A percentile compares a stretch with the other conserved stretches of the same genome.
Evolutionary conservation across 2,888 invertebrate genomes (phyloP).

Genomic region (Nomada fucata): DNA sequence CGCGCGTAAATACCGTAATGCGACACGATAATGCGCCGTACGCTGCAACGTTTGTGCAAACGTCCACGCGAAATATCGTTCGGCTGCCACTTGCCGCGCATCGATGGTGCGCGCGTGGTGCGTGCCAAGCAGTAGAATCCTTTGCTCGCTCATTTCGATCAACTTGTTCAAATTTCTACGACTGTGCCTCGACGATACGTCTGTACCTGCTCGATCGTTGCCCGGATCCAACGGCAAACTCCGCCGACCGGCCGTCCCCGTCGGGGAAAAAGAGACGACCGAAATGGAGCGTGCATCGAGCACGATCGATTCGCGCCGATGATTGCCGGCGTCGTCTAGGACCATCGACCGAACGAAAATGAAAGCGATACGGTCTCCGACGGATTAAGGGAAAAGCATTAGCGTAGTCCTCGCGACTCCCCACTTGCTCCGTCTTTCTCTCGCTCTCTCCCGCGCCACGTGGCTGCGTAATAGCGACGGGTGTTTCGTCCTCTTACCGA

Average conservation of each 20-base stretch:
- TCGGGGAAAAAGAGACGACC: too few relatives aligned
- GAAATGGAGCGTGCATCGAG: too few relatives aligned
- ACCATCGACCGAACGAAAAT: constrained; percentile 3
- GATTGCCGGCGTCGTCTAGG: not conserved
- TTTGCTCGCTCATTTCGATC: too few relatives aligned
- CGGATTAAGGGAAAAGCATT: constrained; percentile 26
- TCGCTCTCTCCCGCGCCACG: too few relatives aligned
- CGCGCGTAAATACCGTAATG: constrained; percentile 64
- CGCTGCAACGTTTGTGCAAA: constrained; percentile 58
- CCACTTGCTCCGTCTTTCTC: not conserved
- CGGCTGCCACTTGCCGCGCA: not conserved
- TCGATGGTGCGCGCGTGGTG: too few relatives aligned
- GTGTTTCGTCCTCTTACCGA: constrained; percentile 31
- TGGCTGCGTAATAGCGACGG: not conserved
- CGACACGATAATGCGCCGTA: constrained; percentile 61
- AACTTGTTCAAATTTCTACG: constrained; percentile 16
- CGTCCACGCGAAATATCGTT: constrained; percentile 59
- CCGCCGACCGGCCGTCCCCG: too few relatives aligned
- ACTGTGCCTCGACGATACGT: constrained; percentile 37
- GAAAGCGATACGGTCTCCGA: constrained; percentile 26
- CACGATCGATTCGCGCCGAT: not conserved
- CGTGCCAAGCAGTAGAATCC: constrained; percentile 26
- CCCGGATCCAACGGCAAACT: not conserved
- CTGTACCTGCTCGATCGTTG: constrained; percentile 13
- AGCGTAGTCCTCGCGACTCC: not conserved